Evolutionary conservation across 2,113 vertebrate species (phyloP), one percentile per base, ranked within the genome.

Genomic region (Semicossyphus pulcher): DNA sequence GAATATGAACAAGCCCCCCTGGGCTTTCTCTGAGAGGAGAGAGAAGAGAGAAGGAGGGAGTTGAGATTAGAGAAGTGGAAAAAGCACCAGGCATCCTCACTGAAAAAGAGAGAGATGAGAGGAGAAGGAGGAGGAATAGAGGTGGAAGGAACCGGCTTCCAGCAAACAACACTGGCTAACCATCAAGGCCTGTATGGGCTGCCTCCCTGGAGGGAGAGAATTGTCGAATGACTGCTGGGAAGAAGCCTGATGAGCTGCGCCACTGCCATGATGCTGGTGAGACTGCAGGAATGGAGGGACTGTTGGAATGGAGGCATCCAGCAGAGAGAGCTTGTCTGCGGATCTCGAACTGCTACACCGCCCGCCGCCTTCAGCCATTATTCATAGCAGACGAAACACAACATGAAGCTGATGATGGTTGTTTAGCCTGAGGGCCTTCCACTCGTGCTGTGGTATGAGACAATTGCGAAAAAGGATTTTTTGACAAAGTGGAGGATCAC

Each of bases 1-100:
- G 89, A 89, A 92, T 89, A 89, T 85, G 86, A 91, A 91, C 89
- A 91, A 89, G 86, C 59, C 79, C 88, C 83, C 77, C 57, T 76
- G 90, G 90, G 89, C 62, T 63, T 88, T 83, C 79, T 78, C 66
- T 76, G 83, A 85, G 86, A 73, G 68, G 32, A 70, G 72, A 28
- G 42, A 66, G 62, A 53, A 54, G 57, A 67, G 52, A 78, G 75
- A 86, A 78, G 47, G 69, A 80, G 80, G 73, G 73, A 81, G 84
- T 80, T 86, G 83, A 83, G 88, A 90, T 91, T 83, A 82, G 87
- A 86, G 81, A 74, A 83, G 84, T 87, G 81, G 72, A 69, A 78
- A 87, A 87, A 87, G 25, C 71, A 85, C 61, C 74, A 79, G 64
- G 74, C 57, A 51, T 79, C 71, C 72, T 70, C 52, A 20, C 78